A percentile compares a stretch with the other conserved stretches of the same genome.
phyloP scores from a whole-genome alignment of 2,797 vertebrate genomes.

The Leontopithecus rosalia region DNA sequence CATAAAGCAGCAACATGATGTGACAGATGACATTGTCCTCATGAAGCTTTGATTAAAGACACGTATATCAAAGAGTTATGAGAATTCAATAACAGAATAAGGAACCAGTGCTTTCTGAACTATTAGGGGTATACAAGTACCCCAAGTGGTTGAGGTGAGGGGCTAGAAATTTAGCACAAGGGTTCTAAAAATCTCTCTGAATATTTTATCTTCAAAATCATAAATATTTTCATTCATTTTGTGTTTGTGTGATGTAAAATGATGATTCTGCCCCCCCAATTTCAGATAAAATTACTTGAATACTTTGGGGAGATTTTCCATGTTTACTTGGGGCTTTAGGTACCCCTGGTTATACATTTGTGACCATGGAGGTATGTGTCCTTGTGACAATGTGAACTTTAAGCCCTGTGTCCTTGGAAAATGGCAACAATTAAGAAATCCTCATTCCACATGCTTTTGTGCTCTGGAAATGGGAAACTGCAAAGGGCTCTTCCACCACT shows the following conservation, averaged over 20 bases:
- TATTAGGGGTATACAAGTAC: not conserved
- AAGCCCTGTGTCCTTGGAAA: not conserved
- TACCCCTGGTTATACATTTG: not conserved
- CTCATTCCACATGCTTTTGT: not conserved
- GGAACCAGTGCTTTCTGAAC: not conserved
- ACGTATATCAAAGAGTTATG: not conserved
- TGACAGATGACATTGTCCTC: not conserved
- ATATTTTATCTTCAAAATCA: conserved; percentile 28
- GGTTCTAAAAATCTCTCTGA: not conserved
- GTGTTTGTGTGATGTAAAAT: conserved; percentile 28
- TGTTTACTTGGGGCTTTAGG: not conserved
- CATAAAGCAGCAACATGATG: not conserved
- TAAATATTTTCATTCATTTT: conserved; percentile 26
- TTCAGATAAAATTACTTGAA: not conserved
- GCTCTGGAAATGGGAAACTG: not conserved
- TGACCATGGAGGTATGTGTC: not conserved
- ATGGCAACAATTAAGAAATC: not conserved
- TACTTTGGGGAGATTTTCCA: not conserved
- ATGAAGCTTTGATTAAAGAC: not conserved
- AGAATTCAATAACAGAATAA: not conserved
- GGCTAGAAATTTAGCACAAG: not conserved
- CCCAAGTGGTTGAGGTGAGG: not conserved
- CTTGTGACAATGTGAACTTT: not conserved
- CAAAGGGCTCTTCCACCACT: not conserved
- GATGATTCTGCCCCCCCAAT: not conserved